A percentile compares a stretch with the other conserved stretches of the same genome.
Evolutionary conservation across 1,140 invertebrate genomes (phyloP).

Genomic region (Plutomurus gul): DNA sequence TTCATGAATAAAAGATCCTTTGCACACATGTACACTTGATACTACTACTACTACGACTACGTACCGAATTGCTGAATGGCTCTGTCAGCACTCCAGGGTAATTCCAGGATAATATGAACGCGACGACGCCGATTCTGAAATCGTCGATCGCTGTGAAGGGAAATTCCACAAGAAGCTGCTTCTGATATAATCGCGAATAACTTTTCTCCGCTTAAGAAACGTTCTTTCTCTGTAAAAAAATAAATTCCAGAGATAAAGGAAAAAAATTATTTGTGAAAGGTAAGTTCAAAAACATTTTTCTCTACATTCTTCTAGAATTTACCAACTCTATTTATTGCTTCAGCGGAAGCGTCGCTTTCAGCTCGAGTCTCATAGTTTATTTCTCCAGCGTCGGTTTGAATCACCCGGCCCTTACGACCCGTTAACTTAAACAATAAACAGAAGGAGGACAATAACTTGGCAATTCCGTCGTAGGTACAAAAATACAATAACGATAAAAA

Average conservation of each 20-base stretch:
- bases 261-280: too few relatives aligned
- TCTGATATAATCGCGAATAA: conserved; percentile 98
- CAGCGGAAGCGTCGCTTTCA: conserved; percentile 92
- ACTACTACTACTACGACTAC: conserved; percentile 50
- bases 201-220: conserved; percentile 98
- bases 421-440: conserved; percentile 73
- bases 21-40: not conserved
- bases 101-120: conserved; percentile 96
- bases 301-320: conserved; percentile 20
- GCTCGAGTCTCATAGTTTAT: conserved; percentile 94
- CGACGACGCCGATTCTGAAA: conserved; percentile 87
- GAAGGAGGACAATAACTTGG: too few relatives aligned
- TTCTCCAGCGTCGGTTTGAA: conserved; percentile 83
- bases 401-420: conserved; percentile 91
- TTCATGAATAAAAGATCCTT: conserved; percentile 53
- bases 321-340: conserved; percentile 91
- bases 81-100: conserved; percentile 98
- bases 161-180: conserved; percentile 96
- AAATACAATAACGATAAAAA: not conserved
- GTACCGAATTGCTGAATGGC: conserved; percentile 97
- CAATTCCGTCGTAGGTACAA: not conserved
- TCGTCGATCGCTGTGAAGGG: conserved; percentile 89
- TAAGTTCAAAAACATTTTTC: not conserved
- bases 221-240: conserved; percentile 64
- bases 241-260: too few relatives aligned